phyloP scores from a whole-genome alignment of 2,113 vertebrate species.

The Bettongia penicillata region DNA sequence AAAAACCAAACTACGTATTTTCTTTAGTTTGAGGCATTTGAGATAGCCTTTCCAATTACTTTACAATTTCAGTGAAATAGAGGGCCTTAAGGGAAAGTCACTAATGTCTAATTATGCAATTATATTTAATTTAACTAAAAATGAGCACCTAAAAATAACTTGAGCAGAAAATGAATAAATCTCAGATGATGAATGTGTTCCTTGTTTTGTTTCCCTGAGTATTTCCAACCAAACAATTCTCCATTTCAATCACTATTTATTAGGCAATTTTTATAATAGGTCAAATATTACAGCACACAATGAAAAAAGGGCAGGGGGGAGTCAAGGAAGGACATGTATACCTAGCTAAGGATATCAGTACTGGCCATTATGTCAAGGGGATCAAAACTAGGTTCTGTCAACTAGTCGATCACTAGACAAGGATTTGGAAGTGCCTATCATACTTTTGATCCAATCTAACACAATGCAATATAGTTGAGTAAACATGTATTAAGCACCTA shows the following conservation, averaged over 20 bases:
- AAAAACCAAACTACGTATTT: conserved; percentile 59
- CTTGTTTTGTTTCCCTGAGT: conserved; percentile 43
- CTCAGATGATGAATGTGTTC: conserved; percentile 49
- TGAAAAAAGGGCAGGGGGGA: not conserved
- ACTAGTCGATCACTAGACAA: not conserved
- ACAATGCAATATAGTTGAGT: not conserved
- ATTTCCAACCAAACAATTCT: conserved; percentile 44
- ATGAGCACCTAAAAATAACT: conserved; percentile 63
- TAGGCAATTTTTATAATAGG: not conserved
- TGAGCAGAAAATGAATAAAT: conserved; percentile 18
- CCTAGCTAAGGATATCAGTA: not conserved
- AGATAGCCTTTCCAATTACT: conserved; percentile 73
- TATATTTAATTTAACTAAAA: conserved; percentile 71
- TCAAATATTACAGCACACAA: not conserved
- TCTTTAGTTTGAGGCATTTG: conserved; percentile 44
- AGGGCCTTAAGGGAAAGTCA: conserved; percentile 65
- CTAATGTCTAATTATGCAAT: conserved; percentile 69
- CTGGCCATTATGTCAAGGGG: not conserved
- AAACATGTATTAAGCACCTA: not conserved
- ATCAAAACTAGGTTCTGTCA: not conserved
- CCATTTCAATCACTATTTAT: not conserved
- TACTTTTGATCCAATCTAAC: not conserved
- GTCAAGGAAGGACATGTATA: not conserved
- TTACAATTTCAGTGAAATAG: conserved; percentile 69
- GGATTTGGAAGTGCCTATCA: not conserved